A percentile compares a stretch with the other conserved stretches of the same genome.
phyloP scores from a whole-genome alignment of 2,797 vertebrate species.

The Gymnothorax javanicus region DNA sequence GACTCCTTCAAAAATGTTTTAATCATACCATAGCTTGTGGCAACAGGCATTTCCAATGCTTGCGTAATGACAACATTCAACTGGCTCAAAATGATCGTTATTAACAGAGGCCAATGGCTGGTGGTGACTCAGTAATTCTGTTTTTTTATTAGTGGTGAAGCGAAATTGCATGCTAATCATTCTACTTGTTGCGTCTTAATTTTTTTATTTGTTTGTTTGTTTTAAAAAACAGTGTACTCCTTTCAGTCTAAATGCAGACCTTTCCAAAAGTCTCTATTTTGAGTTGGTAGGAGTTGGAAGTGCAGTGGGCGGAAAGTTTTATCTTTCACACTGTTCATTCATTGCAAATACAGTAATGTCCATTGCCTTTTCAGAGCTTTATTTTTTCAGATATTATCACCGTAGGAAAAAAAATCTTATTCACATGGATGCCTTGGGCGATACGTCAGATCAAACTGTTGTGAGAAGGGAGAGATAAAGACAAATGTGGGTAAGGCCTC shows the following conservation, averaged over 20 bases:
- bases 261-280: neutral
- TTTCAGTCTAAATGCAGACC: neutral
- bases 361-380: neutral
- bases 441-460: no score
- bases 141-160: constrained; percentile 13
- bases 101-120: constrained; percentile 37
- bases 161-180: constrained; percentile 41
- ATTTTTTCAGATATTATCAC: no score
- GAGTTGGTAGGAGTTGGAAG: neutral
- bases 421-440: no score
- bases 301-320: neutral
- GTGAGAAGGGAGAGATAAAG: no score
- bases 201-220: neutral
- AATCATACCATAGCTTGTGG: constrained; percentile 58
- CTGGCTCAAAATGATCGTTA: constrained; percentile 53
- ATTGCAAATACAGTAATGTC: no score
- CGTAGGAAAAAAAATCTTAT: no score
- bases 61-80: constrained; percentile 48
- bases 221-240: constrained; percentile 37
- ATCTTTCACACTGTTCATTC: no score
- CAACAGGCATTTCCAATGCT: constrained; percentile 40
- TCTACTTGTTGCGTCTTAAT: constrained; percentile 24
- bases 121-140: constrained; percentile 35
- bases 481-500: no score
- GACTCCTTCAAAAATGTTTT: constrained; percentile 59